phyloP scores from a whole-genome alignment of 2,888 invertebrate genomes.

The Drosophila paracracens region DNA sequence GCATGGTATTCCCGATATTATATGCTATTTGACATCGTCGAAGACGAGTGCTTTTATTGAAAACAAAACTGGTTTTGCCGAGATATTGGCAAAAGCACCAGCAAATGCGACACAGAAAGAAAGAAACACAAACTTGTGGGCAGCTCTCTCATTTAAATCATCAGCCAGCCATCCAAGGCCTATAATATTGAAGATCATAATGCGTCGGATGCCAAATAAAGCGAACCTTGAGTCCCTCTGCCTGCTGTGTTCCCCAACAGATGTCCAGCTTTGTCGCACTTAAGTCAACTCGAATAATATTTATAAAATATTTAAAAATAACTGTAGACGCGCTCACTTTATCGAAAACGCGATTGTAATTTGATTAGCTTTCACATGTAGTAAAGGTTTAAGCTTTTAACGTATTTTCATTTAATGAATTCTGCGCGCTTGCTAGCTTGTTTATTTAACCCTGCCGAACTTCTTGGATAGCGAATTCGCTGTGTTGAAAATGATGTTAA shows the following conservation, averaged over 20 bases:
- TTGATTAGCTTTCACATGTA: slow-evolving; percentile 16
- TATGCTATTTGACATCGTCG: slow-evolving; percentile 26
- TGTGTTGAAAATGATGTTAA: no score
- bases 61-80: slow-evolving; percentile 60
- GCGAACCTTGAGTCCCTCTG: slow-evolving; percentile 37
- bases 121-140: slow-evolving; percentile 54
- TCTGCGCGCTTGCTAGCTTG: slow-evolving; percentile 16
- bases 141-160: slow-evolving; percentile 49
- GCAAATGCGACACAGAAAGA: slow-evolving; percentile 19
- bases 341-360: neutral
- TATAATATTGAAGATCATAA: slow-evolving; percentile 21
- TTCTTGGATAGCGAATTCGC: slow-evolving; percentile 34
- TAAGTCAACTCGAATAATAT: neutral
- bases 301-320: slow-evolving; percentile 30
- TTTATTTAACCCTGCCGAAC: slow-evolving; percentile 43
- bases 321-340: neutral
- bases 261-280: slow-evolving; percentile 1
- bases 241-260: neutral
- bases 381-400: slow-evolving; percentile 31
- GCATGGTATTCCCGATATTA: slow-evolving; percentile 64
- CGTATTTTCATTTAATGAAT: slow-evolving; percentile 41
- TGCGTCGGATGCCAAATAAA: slow-evolving; percentile 33
- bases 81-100: slow-evolving; percentile 37
- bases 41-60: slow-evolving; percentile 36
- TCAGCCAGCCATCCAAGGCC: slow-evolving; percentile 45